phyloP scores from a whole-genome alignment of 1,140 invertebrate genomes.

The Pygmarrhopalites habei region DNA sequence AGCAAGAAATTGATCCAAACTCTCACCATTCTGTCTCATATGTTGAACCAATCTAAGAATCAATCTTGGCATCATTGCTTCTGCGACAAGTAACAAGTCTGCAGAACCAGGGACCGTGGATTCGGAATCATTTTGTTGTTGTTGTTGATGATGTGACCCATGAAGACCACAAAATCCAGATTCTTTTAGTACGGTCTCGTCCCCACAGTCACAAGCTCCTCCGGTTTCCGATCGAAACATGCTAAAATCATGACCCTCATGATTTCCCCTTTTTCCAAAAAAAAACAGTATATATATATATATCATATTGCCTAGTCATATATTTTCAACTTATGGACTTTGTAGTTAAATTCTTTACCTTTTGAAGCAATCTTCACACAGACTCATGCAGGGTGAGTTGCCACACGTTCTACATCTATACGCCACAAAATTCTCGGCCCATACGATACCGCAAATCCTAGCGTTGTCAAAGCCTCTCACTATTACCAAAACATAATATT shows the following conservation, averaged over 20 bases:
- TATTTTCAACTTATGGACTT: no score
- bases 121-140: background rate
- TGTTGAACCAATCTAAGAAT: constrained; percentile 81
- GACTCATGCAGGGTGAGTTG: constrained; percentile 95
- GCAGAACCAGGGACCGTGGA: constrained; percentile 41
- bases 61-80: constrained; percentile 85
- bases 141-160: constrained; percentile 15
- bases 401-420: constrained; percentile 95
- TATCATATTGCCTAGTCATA: no score
- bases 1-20: constrained; percentile 42
- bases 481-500: no score
- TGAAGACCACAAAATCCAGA: constrained; percentile 55
- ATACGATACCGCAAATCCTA: constrained; percentile 90
- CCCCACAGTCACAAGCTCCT: constrained; percentile 97
- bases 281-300: no score
- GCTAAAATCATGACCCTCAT: constrained; percentile 94
- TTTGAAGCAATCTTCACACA: constrained; percentile 96
- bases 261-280: constrained; percentile 80
- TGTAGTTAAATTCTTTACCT: no score
- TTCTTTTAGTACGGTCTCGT: constrained; percentile 91
- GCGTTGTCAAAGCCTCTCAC: constrained; percentile 72
- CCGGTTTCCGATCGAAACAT: constrained; percentile 96
- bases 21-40: constrained; percentile 52
- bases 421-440: constrained; percentile 95
- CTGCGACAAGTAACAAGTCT: constrained; percentile 71